Base-by-base conservation (phyloP, 2,113 vertebrate genomes). In the Glaucidium brasilianum region DNA sequence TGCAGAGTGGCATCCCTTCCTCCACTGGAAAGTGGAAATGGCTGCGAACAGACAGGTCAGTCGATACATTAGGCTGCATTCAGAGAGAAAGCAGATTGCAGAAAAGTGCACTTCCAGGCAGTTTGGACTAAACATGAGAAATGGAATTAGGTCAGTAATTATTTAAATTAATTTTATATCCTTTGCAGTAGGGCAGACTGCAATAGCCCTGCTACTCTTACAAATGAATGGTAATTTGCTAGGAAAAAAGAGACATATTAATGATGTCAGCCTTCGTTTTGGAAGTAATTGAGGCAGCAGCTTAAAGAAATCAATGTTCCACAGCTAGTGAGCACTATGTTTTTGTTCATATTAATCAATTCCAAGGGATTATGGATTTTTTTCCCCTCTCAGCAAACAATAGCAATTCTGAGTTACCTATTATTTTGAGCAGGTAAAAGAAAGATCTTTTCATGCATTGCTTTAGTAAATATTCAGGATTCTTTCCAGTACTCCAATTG, bases 201-300 rank as follows among this genome's bases (percentile, higher is more conserved):
- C 94, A 74, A 92, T 71, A 95, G 93, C 81, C 90, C 83, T 67
- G 93, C 88, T 94, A 76, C 62, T 94, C 66, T 88, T 90, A 92
- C 75, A 95, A 97, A 97, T 95, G 94, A 95, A 91, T 93, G 75
- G 92, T 94, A 97, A 97, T 97, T 97, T 97, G 77, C 84, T 45
- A 18, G 82, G 79, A 59, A 87, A 94, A 92, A 81, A 95, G 77
- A 90, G 93, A 82, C 87, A 92, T 96, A 95, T 94, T 96, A 96
- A 95, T 94, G 82, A 95, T 93, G 93, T 88, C 83, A 90, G 94
- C 94, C 88, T 90, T 90, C 60, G 1, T 94, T 97, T 96, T 95
- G 39, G 80, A 94, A 93, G 76, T 96, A 97, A 97, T 97, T 93
- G 97, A 96, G 88, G 85, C 75, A 91, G 91, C 92, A 66, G 69